phyloP scores from a whole-genome alignment of 1,140 invertebrate species.

The Panagrolaimus sp. region DNA sequence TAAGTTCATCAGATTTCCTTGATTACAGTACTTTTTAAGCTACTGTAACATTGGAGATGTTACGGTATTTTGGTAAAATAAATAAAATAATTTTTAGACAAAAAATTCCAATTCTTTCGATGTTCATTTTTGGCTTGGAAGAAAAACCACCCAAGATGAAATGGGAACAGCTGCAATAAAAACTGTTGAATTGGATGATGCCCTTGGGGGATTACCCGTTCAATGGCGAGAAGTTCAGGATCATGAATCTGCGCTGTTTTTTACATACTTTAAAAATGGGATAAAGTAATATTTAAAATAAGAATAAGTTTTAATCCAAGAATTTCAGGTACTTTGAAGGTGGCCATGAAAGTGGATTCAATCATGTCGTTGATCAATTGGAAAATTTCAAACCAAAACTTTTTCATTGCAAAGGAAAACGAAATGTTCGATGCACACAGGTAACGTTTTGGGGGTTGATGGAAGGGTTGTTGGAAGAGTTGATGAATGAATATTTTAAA shows the following conservation, averaged over 20 bases:
- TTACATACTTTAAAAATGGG: constrained; percentile 73
- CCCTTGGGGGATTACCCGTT: constrained; percentile 75
- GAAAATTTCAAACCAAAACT: constrained; percentile 70
- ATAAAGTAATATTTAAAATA: constrained; percentile 62
- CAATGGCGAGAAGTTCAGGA: constrained; percentile 78
- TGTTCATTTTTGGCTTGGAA: constrained; percentile 86
- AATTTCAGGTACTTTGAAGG: constrained; percentile 73
- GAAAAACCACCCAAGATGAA: constrained; percentile 67
- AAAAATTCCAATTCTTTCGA: constrained; percentile 67
- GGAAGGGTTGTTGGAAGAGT: neutral
- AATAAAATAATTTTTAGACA: constrained; percentile 49
- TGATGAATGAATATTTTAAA: constrained; percentile 60
- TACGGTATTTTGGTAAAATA: too few relatives aligned
- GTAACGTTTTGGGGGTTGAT: constrained; percentile 61
- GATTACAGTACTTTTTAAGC: too few relatives aligned
- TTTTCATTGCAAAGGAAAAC: constrained; percentile 82
- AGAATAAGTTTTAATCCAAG: too few relatives aligned
- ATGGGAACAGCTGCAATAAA: constrained; percentile 78
- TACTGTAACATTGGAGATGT: too few relatives aligned
- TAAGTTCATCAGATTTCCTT: too few relatives aligned
- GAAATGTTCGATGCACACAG: constrained; percentile 75
- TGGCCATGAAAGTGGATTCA: constrained; percentile 76
- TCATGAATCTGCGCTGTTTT: constrained; percentile 74
- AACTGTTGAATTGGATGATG: constrained; percentile 78
- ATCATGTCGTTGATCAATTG: constrained; percentile 71